Percentiles rank a stretch among this genome's conserved stretches.
Conservation (phyloP, 2,113 vertebrate genomes). For the Strix uralensis region DNA sequence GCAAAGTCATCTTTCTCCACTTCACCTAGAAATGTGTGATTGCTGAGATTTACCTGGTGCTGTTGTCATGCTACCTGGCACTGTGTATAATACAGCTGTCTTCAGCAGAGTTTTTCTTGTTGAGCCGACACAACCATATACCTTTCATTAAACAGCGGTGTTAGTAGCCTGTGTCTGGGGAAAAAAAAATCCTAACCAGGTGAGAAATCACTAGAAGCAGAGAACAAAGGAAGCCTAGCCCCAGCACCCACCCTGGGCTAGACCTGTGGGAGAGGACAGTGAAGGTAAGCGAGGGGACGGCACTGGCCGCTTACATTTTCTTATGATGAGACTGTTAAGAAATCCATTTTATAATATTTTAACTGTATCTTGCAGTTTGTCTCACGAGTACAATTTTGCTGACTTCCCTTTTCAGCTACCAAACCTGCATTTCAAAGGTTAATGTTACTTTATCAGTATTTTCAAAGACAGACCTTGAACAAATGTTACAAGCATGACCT, state of each 20-base stretch:
- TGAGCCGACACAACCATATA: background rate
- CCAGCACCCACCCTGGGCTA: background rate
- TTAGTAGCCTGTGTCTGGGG: background rate
- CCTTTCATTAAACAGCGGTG: background rate
- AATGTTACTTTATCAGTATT: conserved; percentile 64
- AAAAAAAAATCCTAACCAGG: background rate
- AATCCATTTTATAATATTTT: background rate
- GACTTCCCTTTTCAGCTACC: conserved; percentile 30
- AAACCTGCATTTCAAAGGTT: conserved; percentile 72
- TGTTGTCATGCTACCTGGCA: background rate
- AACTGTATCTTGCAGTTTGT: background rate
- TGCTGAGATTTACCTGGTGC: background rate
- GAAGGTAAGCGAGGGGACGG: background rate
- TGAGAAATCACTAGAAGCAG: background rate
- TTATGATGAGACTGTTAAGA: background rate
- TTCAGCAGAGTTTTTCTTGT: background rate
- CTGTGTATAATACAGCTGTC: background rate
- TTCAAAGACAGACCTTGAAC: conserved; percentile 69
- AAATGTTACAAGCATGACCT: conserved; percentile 25
- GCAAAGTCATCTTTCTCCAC: background rate
- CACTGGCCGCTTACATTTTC: background rate
- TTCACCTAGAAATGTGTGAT: background rate
- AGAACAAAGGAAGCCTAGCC: background rate
- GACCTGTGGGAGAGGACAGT: background rate
- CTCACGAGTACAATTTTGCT: background rate